phyloP scores from a whole-genome alignment of 1,140 invertebrate genomes.

The Apis florea region DNA sequence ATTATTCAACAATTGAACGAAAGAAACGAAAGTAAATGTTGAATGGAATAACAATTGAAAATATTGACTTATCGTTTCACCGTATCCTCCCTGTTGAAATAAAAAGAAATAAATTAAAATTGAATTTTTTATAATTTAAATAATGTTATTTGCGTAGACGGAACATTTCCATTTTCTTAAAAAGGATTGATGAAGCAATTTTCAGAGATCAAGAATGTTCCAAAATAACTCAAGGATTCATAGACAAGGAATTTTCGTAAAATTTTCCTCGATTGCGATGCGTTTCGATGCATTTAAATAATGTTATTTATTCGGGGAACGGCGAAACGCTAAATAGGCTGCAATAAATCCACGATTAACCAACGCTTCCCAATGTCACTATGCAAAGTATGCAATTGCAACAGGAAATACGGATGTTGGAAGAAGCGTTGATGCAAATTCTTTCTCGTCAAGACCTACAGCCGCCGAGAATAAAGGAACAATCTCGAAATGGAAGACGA shows the following conservation, averaged over 20 bases:
- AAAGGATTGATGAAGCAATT: not conserved
- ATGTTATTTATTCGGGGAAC: not conserved
- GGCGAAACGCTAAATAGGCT: not conserved
- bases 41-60: too few relatives aligned
- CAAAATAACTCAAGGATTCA: not conserved
- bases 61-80: too few relatives aligned
- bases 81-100: too few relatives aligned
- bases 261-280: not conserved
- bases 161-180: not conserved
- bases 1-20: too few relatives aligned
- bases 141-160: too few relatives aligned
- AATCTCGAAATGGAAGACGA: slow-evolving; percentile 55
- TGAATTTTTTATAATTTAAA: too few relatives aligned
- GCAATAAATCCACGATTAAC: not conserved
- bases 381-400: slow-evolving; percentile 9
- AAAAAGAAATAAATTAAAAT: too few relatives aligned
- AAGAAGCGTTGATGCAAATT: slow-evolving; percentile 8
- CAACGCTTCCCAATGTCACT: not conserved
- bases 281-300: not conserved
- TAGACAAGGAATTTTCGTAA: not conserved
- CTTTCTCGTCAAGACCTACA: not conserved
- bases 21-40: too few relatives aligned
- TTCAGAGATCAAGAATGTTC: not conserved
- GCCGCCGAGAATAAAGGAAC: slow-evolving; percentile 30
- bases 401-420: not conserved